A percentile compares a stretch with the other conserved stretches of the same genome.
phyloP scores from a whole-genome alignment of 2,888 invertebrate genomes.

The Amphimallon solstitiale region DNA sequence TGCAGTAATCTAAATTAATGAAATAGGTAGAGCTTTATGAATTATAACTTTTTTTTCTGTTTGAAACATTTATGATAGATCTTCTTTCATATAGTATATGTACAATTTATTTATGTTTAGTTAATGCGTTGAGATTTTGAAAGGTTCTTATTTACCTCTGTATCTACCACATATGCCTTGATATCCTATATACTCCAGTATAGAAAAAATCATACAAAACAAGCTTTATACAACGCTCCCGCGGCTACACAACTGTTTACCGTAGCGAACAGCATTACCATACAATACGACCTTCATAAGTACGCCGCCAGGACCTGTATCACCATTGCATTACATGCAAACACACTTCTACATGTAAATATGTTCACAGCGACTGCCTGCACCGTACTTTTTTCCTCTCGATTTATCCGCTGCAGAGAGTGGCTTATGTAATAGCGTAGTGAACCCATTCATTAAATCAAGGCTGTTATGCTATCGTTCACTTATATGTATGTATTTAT shows the following conservation, averaged over 20 bases:
- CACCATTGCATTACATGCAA: constrained; percentile 20
- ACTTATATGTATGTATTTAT: constrained; percentile 3
- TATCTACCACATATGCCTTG: too few relatives aligned
- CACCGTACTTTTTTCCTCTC: constrained; percentile 31
- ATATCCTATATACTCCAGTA: too few relatives aligned
- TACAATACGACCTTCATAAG: constrained; percentile 56
- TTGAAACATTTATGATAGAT: too few relatives aligned
- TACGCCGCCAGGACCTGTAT: constrained; percentile 43
- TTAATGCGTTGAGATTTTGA: too few relatives aligned
- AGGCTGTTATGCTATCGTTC: constrained; percentile 40
- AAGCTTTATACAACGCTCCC: not conserved
- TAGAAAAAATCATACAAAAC: too few relatives aligned
- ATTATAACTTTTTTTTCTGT: too few relatives aligned
- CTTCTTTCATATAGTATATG: too few relatives aligned
- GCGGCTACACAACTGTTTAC: not conserved
- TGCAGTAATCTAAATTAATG: too few relatives aligned
- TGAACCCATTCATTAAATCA: constrained; percentile 43
- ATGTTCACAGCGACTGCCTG: constrained; percentile 15
- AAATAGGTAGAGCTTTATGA: too few relatives aligned
- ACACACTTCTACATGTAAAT: constrained; percentile 5
- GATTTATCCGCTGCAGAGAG: constrained; percentile 28
- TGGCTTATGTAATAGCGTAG: constrained; percentile 42
- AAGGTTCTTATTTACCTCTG: too few relatives aligned
- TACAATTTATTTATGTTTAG: too few relatives aligned
- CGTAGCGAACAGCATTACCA: constrained; percentile 45